phyloP scores from a whole-genome alignment of 2,888 invertebrate genomes.

The Kuschelorhynchus macadamiae region DNA sequence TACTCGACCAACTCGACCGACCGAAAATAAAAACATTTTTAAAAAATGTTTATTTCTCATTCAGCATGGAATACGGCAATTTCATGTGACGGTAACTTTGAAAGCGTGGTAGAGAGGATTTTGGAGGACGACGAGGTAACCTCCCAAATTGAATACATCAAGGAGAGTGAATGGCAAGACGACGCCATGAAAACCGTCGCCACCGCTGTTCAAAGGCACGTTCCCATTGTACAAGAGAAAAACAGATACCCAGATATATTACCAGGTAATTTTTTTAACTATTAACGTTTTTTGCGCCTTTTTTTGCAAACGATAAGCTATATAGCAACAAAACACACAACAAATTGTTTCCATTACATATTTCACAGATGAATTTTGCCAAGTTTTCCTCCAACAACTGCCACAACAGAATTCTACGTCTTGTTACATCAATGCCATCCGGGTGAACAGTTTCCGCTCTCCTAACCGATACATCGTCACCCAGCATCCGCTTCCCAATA shows the following conservation, averaged over 20 bases:
- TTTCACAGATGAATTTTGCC: conserved; percentile 1
- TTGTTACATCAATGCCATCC: conserved; percentile 69
- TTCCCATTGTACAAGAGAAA: too few species aligned
- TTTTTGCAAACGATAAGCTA: too few species aligned
- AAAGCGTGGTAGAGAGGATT: conserved; percentile 57
- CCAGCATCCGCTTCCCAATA: conserved; percentile 68
- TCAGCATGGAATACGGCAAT: conserved; percentile 61
- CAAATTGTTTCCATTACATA: not conserved
- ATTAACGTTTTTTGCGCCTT: too few species aligned
- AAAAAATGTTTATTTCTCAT: too few species aligned
- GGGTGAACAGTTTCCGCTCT: conserved; percentile 65
- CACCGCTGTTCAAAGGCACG: too few species aligned
- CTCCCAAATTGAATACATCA: conserved; percentile 59
- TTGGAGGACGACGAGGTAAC: conserved; percentile 46
- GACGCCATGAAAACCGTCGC: too few species aligned
- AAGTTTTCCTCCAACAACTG: conserved; percentile 62
- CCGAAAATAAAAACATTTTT: too few species aligned
- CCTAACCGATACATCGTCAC: conserved; percentile 67
- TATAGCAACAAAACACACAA: too few species aligned
- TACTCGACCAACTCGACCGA: too few species aligned
- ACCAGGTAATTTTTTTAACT: too few species aligned
- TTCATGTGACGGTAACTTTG: conserved; percentile 63
- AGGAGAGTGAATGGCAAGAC: too few species aligned
- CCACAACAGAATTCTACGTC: conserved; percentile 64
- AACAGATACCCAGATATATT: too few species aligned